Evolutionary conservation across 2,113 vertebrate species (phyloP).

Genomic region (Chloropsis hardwickii): DNA sequence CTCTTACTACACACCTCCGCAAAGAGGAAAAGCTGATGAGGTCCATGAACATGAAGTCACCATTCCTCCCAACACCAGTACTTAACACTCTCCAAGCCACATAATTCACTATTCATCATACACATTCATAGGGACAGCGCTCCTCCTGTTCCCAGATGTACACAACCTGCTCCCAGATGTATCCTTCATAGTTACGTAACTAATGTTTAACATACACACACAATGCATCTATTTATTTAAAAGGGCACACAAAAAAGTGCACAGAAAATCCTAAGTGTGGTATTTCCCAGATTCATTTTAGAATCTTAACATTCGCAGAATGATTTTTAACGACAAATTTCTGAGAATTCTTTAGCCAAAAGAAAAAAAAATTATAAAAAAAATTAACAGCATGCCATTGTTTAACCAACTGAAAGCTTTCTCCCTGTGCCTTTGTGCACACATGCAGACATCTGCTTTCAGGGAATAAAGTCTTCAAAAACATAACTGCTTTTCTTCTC

Average conservation of each 20-base stretch:
- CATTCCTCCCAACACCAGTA: neutral
- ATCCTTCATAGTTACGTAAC: neutral
- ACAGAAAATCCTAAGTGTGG: neutral
- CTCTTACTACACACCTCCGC: neutral
- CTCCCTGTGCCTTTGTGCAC: neutral
- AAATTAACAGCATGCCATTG: neutral
- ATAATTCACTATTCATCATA: neutral
- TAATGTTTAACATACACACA: neutral
- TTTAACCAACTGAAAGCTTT: slow-evolving; percentile 7
- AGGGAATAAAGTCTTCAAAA: neutral
- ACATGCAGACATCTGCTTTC: slow-evolving; percentile 20
- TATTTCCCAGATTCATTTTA: neutral
- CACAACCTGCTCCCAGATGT: neutral
- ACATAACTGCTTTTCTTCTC: neutral
- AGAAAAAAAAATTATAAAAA: neutral
- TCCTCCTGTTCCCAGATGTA: neutral
- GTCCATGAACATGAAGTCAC: neutral
- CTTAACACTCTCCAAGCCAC: neutral
- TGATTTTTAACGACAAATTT: neutral
- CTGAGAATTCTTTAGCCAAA: neutral
- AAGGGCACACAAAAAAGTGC: neutral
- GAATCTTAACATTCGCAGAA: neutral
- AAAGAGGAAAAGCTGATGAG: neutral
- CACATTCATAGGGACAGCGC: neutral
- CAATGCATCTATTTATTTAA: neutral